phyloP scores from a whole-genome alignment of 2,797 vertebrate genomes.

The Hozukius guyotensis region DNA sequence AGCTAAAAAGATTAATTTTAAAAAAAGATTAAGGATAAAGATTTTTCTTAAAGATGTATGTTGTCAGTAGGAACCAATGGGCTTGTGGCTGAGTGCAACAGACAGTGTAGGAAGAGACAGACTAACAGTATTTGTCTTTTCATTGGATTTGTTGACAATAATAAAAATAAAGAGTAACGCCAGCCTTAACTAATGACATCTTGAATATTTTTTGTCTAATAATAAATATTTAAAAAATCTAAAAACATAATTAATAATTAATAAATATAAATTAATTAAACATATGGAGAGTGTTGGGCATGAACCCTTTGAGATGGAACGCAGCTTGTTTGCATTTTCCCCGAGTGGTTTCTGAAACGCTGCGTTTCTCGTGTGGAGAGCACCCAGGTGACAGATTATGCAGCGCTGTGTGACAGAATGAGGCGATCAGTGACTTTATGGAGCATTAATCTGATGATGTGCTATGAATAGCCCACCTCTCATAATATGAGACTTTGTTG shows the following conservation, averaged over 20 bases:
- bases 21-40: too few species aligned
- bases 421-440: constrained; percentile 60
- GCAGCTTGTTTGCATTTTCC: neutral
- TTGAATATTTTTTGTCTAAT: neutral
- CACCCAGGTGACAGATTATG: constrained; percentile 47
- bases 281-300: too few species aligned
- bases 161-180: neutral
- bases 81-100: too few species aligned
- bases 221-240: neutral
- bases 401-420: constrained; percentile 51
- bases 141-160: neutral
- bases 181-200: neutral
- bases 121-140: neutral
- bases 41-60: too few species aligned
- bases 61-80: too few species aligned
- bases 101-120: too few species aligned
- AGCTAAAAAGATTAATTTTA: too few species aligned
- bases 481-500: constrained; percentile 50
- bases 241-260: neutral
- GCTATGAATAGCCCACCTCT: constrained; percentile 59
- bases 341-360: neutral
- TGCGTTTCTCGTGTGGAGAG: constrained; percentile 3
- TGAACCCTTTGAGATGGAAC: neutral
- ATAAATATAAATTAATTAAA: neutral
- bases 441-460: constrained; percentile 52